Evolutionary conservation across 2,113 vertebrate genomes (phyloP), one percentile per base, ranked within the genome.

Genomic region (Perognathus longimembris): DNA sequence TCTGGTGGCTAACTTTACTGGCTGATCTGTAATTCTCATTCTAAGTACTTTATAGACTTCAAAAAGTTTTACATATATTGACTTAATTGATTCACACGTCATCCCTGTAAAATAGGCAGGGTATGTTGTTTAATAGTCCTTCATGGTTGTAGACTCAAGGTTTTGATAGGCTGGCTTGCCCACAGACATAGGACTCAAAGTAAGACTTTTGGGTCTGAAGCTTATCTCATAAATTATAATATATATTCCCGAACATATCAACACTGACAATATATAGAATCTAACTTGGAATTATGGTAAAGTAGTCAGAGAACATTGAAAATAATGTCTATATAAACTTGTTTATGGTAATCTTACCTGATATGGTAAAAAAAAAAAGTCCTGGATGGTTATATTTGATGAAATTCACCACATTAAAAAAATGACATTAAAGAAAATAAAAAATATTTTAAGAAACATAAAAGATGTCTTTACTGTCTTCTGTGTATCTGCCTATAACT

Each of bases 381-480:
- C 75, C 63, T 80, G 64, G 66, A 45, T 85, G 54, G 59, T 86
- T 92, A n/a, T 90, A 73, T 81, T 73, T 87, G 34, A 89, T 89
- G 64, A 42, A 84, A 42, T 95, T 82, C 15, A 85, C 10, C 78
- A 9, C 66, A 66, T 6, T 40, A 73, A 64, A 87, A 83, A 63
- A 66, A 54, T 70, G 38, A 88, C 32, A 36, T 63, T 67, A 85
- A 93, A 83, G 64, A 64, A 92, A 91, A 89, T 81, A 90, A 91
- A 66, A 61, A 64, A 9, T 92, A 84, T 95, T 94, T 95, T 93
- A 66, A 88, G 78, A 75, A 83, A 36, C 61, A 63, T 34, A 61
- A 81, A 64, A 69, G 88, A 66, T 81, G 71, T 79, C 42, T 83
- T 80, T 54, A 77, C 15, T 90, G 36, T 70, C n/a, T 85, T 92